These are phyloP conservation scores for Idaea biselata DNA, from an alignment of 2,888 invertebrate genomes.

Conservation along the genomic window DNA sequence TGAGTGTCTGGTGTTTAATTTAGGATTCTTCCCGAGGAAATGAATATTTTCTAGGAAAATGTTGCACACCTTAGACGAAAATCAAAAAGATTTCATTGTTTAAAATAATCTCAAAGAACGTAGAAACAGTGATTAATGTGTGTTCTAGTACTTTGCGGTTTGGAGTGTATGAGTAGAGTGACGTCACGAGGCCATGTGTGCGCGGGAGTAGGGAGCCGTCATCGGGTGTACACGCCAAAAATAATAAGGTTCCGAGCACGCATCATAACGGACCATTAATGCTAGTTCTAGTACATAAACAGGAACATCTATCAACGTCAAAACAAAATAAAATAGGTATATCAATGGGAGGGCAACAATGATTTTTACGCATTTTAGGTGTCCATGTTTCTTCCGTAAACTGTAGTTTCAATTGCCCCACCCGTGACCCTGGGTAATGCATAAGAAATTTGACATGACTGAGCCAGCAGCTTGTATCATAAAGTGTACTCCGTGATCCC, in stretches of 20 bases:
- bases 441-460: too few relatives aligned
- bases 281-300: slow-evolving; percentile 13
- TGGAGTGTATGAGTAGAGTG: slow-evolving; percentile 21
- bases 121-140: background rate
- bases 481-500: too few relatives aligned
- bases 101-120: background rate
- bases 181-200: slow-evolving; percentile 55
- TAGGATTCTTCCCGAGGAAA: too few relatives aligned
- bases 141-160: background rate
- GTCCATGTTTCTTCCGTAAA: background rate
- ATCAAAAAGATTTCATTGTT: background rate
- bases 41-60: too few relatives aligned
- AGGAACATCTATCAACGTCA: background rate
- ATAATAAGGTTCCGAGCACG: slow-evolving; percentile 36
- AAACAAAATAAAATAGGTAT: background rate
- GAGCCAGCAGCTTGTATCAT: too few relatives aligned
- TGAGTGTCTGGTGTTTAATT: too few relatives aligned
- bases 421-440: too few relatives aligned
- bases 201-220: slow-evolving; percentile 28
- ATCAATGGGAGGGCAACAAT: background rate
- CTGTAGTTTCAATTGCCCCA: background rate
- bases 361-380: background rate
- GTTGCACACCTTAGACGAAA: too few relatives aligned
- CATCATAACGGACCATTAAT: slow-evolving; percentile 21
- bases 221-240: slow-evolving; percentile 46